These are phyloP conservation scores for Drosophila santomea DNA, from an alignment of 1,140 invertebrate species.

Conservation along the genomic window DNA sequence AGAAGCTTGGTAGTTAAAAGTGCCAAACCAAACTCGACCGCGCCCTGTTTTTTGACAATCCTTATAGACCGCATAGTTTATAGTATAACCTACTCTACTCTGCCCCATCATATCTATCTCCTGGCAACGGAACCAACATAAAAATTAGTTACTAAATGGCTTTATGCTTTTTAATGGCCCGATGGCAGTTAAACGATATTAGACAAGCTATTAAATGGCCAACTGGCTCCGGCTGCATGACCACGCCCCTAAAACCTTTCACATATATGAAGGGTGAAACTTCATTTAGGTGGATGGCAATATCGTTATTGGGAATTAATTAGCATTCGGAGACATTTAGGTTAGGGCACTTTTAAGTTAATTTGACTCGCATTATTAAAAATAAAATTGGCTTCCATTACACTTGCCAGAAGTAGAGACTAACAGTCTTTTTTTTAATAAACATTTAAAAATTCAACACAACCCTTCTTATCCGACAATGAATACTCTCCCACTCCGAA, in stretches of 20 bases:
- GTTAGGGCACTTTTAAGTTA: neutral
- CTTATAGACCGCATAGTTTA: neutral
- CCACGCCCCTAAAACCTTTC: slow-evolving; percentile 26
- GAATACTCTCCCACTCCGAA: neutral
- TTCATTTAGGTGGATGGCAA: neutral
- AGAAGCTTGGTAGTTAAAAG: neutral
- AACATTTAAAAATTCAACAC: neutral
- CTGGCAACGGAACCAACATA: slow-evolving; percentile 58
- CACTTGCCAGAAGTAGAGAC: too few species aligned
- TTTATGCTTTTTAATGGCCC: slow-evolving; percentile 82
- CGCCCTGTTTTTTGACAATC: slow-evolving; percentile 9
- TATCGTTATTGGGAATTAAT: slow-evolving; percentile 25
- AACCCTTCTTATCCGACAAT: slow-evolving; percentile 10
- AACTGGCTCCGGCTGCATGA: slow-evolving; percentile 17
- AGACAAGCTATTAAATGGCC: slow-evolving; percentile 78
- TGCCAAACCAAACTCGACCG: slow-evolving; percentile 22
- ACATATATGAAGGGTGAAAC: neutral
- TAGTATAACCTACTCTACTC: neutral
- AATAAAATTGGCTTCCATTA: too few species aligned
- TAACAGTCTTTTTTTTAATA: too few species aligned
- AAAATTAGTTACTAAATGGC: slow-evolving; percentile 83
- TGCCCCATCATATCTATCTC: slow-evolving; percentile 9
- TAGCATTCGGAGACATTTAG: slow-evolving; percentile 1
- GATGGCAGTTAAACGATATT: slow-evolving; percentile 80
- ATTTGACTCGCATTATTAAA: too few species aligned